phyloP scores from a whole-genome alignment of 2,113 vertebrate genomes.

The Cranoglanis bouderius region DNA sequence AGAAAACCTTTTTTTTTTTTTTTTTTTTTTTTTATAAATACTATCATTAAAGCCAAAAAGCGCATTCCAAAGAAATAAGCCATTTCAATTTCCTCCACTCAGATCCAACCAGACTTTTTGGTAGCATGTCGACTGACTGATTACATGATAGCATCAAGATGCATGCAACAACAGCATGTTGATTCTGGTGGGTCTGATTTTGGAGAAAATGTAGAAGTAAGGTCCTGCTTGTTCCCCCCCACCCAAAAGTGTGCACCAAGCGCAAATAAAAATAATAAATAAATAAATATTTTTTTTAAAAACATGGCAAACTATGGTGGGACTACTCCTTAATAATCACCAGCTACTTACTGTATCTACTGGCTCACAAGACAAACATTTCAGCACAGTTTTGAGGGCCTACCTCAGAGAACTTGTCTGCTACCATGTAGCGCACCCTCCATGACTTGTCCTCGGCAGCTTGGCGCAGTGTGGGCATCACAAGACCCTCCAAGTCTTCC shows the following conservation, averaged over 20 bases:
- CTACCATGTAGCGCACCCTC: conserved; percentile 92
- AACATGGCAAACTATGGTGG: background rate
- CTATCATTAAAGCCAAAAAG: background rate
- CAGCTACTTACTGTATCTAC: background rate
- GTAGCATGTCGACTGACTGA: background rate
- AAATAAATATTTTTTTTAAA: too few relatives aligned
- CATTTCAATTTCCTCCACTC: background rate
- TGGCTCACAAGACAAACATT: background rate
- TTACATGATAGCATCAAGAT: background rate
- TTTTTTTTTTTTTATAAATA: too few relatives aligned
- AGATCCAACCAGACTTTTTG: background rate
- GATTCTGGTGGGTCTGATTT: background rate
- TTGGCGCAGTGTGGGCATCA: conserved; percentile 86
- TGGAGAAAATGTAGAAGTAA: background rate
- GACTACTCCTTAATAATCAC: background rate
- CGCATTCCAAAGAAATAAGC: background rate
- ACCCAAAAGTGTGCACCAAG: background rate
- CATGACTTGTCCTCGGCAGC: conserved; percentile 90
- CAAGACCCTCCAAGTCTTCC: conserved; percentile 83
- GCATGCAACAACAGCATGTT: background rate
- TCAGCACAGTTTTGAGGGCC: background rate
- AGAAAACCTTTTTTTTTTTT: background rate
- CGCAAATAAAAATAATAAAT: background rate
- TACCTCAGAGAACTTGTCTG: conserved; percentile 91
- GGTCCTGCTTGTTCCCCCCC: background rate